Percentiles rank a stretch among this genome's conserved stretches.
Evolutionary conservation across 1,140 invertebrate species (phyloP).

Genomic region (Aphidius ervi): DNA sequence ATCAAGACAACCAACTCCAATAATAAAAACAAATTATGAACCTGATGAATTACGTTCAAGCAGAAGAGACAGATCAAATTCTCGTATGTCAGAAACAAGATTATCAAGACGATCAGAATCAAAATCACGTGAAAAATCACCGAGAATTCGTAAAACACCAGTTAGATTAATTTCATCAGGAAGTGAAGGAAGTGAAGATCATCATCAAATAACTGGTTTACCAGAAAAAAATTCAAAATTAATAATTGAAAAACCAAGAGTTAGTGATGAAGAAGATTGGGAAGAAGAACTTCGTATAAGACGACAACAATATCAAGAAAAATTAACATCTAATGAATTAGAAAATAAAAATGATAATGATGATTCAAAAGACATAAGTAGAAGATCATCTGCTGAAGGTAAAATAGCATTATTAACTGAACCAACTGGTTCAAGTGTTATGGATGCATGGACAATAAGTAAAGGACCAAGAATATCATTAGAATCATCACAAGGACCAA

Average conservation of each 20-base stretch:
- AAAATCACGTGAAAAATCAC: slow-evolving; percentile 4
- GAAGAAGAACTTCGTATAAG: slow-evolving; percentile 41
- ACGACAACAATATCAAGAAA: slow-evolving; percentile 33
- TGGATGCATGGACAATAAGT: slow-evolving; percentile 48
- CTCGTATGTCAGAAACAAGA: slow-evolving; percentile 4
- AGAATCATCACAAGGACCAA: slow-evolving; percentile 43
- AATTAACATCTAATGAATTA: slow-evolving; percentile 27
- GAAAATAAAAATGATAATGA: slow-evolving; percentile 31
- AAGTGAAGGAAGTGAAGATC: slow-evolving; percentile 36
- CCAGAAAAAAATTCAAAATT: slow-evolving; percentile 20
- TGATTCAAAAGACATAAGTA: slow-evolving; percentile 31
- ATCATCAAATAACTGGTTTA: background rate
- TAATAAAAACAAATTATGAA: slow-evolving; percentile 13
- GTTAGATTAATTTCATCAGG: slow-evolving; percentile 35
- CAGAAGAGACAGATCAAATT: slow-evolving; percentile 14
- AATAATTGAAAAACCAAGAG: slow-evolving; percentile 22
- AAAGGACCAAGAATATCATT: slow-evolving; percentile 34
- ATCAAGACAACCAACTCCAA: slow-evolving; percentile 25
- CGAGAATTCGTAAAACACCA: slow-evolving; percentile 11
- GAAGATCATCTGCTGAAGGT: slow-evolving; percentile 48
- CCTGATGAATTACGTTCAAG: background rate
- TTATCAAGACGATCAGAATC: background rate
- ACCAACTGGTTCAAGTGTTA: slow-evolving; percentile 37
- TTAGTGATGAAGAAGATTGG: slow-evolving; percentile 49
- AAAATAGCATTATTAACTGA: slow-evolving; percentile 46